Base-by-base conservation (phyloP, 2,113 vertebrate species). In the Mormyrus lacerda region DNA sequence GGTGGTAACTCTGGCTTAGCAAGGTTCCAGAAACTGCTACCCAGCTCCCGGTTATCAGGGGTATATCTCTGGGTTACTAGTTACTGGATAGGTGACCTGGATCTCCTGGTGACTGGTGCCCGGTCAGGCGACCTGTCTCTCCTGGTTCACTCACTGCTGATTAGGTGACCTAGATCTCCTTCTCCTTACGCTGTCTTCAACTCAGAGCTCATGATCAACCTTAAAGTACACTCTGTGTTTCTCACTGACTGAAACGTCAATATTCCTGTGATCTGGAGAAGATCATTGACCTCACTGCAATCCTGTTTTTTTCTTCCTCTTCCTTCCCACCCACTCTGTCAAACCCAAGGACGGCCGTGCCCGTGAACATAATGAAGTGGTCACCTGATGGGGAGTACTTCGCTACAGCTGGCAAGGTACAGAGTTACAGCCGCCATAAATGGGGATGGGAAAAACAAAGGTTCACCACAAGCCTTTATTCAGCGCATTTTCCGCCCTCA, bases 341-440 rank as follows among this genome's bases (percentile, higher is more conserved):
- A 6, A 42, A 39, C 73, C 35, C 85, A 90, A 99, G 98, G 94
- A 99, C 98, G 17, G 97, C 98, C 83, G 96, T 98, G n/a, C 97
- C 98, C 87, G 94, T 99, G n/a, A 96, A 96, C 91, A 93, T 97
- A 91, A 98, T 98, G 95, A 97, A 99, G 92, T 99, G 98, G 98
- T 99, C 98, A 89, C 97, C 98, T 91, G 98, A 99, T 95, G 98
- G 98, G 91, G 98, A 99, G 95, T 99, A 99, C 92, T 98, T 99
- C 91, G 98, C 98, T 91, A 99, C 98, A 89, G 96, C 97, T 93
- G 98, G 98, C 89, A 99, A 98, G 97, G 98, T 99, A 96, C 1
- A n/a, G 24, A 15, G 84, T 79, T 44, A 76, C 10, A 50, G 10
- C 53, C 17, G 1, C 4, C 42, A 35, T 84, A 47, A 61, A 8